phyloP scores from a whole-genome alignment of 2,797 vertebrate species.

The Lemur catta region DNA sequence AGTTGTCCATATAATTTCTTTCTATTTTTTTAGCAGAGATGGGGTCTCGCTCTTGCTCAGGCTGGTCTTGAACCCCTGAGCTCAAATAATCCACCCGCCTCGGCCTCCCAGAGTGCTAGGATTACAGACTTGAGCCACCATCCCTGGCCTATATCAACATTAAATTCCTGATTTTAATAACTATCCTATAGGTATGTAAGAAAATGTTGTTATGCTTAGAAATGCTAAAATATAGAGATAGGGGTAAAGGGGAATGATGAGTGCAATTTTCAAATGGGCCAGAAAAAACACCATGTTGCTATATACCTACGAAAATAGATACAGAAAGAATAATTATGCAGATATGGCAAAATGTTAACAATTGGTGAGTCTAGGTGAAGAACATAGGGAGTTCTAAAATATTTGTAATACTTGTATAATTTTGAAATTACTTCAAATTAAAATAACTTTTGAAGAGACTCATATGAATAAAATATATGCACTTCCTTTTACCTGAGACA shows the following conservation, averaged over 20 bases:
- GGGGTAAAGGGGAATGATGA: background rate
- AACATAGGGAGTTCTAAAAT: background rate
- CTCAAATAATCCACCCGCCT: no score
- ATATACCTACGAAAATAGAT: background rate
- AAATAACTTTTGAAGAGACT: background rate
- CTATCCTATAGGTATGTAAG: background rate
- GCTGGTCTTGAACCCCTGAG: no score
- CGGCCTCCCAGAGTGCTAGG: no score
- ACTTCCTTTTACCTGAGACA: constrained; percentile 91
- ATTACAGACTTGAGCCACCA: no score
- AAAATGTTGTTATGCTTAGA: background rate
- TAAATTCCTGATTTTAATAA: background rate
- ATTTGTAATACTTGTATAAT: background rate
- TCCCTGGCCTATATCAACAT: background rate
- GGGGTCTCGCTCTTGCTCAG: no score
- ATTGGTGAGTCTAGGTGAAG: background rate
- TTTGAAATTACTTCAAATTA: background rate
- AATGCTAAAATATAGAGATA: background rate
- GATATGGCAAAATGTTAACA: background rate
- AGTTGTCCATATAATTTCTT: no score
- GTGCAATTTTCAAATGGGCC: background rate
- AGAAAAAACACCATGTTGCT: background rate
- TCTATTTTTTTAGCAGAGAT: no score
- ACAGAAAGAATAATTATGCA: background rate
- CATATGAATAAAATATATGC: rapidly evolving